phyloP scores from a whole-genome alignment of 1,140 invertebrate genomes.

The Mylabris phalerata region DNA sequence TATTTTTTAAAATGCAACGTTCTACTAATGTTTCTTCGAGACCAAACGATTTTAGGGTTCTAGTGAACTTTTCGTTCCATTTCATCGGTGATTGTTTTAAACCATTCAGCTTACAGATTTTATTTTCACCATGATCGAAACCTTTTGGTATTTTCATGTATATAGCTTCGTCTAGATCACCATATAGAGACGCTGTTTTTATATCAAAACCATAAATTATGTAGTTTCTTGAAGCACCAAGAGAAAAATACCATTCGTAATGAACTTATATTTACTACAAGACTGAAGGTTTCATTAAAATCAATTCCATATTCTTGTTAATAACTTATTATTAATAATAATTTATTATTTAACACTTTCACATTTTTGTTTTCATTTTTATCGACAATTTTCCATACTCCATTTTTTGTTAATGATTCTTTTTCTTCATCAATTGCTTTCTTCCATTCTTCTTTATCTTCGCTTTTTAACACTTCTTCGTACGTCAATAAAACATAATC shows the following conservation, averaged over 20 bases:
- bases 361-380: not conserved
- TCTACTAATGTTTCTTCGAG: not conserved
- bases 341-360: not conserved
- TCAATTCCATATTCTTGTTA: not conserved
- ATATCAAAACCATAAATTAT: not conserved
- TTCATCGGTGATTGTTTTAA: too few relatives aligned
- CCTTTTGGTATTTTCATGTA: not conserved
- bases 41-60: too few relatives aligned
- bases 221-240: not conserved
- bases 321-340: not conserved
- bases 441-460: not conserved
- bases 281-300: not conserved
- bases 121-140: not conserved
- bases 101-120: not conserved
- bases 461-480: not conserved
- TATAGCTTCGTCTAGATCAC: not conserved
- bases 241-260: not conserved
- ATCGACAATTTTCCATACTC: not conserved
- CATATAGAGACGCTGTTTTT: not conserved
- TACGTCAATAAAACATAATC: not conserved
- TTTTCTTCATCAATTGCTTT: not conserved
- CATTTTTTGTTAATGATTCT: not conserved
- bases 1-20: not conserved
- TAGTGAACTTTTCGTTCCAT: too few relatives aligned
- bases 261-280: not conserved